Percentiles rank a stretch among this genome's conserved stretches.
Evolutionary conservation across 2,888 invertebrate species (phyloP).

Genomic region (Folsomia manolachei): DNA sequence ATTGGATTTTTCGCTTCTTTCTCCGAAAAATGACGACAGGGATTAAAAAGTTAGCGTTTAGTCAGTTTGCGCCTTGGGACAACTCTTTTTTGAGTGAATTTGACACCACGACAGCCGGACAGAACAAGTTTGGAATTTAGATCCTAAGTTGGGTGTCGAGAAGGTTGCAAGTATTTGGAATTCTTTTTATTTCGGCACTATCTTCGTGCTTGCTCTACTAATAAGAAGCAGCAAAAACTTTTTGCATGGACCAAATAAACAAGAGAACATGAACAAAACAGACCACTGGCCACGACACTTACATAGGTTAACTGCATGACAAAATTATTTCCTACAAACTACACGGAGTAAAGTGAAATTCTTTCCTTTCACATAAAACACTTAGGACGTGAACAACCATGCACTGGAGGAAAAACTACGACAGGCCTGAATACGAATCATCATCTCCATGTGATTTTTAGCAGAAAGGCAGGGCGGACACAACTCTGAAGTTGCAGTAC

Average conservation of each 20-base stretch:
- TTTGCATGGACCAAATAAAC: not conserved
- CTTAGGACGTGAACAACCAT: not conserved
- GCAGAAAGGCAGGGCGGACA: too few species aligned
- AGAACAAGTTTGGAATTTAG: conserved; percentile 4
- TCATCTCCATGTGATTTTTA: not conserved
- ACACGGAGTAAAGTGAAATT: not conserved
- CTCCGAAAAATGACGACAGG: not conserved
- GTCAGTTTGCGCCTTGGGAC: conserved; percentile 3
- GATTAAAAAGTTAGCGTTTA: conserved; percentile 5
- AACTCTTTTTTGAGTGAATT: conserved; percentile 4
- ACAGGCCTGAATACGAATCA: not conserved
- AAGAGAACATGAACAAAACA: not conserved
- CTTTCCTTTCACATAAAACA: not conserved
- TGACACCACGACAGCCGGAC: conserved; percentile 10
- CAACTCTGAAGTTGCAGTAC: not conserved
- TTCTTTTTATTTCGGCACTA: not conserved
- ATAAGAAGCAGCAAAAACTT: not conserved
- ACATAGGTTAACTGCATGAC: not conserved
- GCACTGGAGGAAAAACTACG: not conserved
- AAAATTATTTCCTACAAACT: not conserved
- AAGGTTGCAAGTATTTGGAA: not conserved
- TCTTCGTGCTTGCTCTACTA: too few species aligned
- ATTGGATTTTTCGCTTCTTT: not conserved
- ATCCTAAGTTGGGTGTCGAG: not conserved
- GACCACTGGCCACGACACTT: not conserved